A percentile compares a stretch with the other conserved stretches of the same genome.
phyloP scores from a whole-genome alignment of 2,888 invertebrate species.

The Lucinisca nassula region DNA sequence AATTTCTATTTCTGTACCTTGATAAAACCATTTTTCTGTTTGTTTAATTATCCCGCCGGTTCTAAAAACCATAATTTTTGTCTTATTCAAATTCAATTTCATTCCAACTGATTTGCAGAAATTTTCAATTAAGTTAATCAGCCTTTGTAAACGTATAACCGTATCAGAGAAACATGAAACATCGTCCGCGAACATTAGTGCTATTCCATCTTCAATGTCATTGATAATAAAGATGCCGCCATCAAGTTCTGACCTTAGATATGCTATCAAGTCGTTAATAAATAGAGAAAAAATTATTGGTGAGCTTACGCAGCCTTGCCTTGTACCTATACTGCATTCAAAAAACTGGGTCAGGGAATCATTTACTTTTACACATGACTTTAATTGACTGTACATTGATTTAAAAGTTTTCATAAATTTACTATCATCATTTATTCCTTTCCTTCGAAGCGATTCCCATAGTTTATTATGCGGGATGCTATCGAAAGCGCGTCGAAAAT shows the following conservation, averaged over 20 bases:
- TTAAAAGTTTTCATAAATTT: not conserved
- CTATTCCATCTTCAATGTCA: not conserved
- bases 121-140: not conserved
- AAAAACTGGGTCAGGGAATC: not conserved
- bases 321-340: conserved; percentile 6
- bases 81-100: not conserved
- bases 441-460: not conserved
- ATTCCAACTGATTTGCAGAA: conserved; percentile 18
- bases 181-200: conserved; percentile 24
- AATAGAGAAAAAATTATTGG: conserved; percentile 24
- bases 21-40: not conserved
- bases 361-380: conserved; percentile 15
- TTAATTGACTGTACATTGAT: conserved; percentile 13
- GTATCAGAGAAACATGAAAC: conserved; percentile 16
- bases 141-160: not conserved
- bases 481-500: conserved; percentile 15
- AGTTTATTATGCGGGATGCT: not conserved
- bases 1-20: not conserved
- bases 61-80: not conserved
- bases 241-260: not conserved
- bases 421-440: conserved; percentile 7
- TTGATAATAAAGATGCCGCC: not conserved
- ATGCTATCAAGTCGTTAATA: conserved; percentile 17
- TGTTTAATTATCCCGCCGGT: not conserved
- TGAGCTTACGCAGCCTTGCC: conserved; percentile 6